Conservation (phyloP, 2,797 vertebrate species). For the Gila robusta region DNA sequence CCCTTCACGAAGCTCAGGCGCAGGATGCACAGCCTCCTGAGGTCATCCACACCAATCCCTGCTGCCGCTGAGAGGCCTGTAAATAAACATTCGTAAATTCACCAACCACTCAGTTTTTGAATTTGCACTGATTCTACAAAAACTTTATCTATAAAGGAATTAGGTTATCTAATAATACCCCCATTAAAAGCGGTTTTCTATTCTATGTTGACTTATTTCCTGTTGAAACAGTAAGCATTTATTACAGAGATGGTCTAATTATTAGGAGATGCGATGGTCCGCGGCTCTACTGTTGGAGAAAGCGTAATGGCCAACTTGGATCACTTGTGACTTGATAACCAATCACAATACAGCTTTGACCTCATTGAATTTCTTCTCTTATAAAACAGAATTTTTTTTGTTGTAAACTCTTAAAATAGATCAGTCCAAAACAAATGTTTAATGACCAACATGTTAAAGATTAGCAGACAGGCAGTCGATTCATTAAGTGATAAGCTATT, state of each 20-base stretch:
- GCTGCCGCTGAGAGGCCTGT: conserved; percentile 81
- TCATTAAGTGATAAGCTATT: neutral
- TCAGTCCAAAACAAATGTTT: too few relatives aligned
- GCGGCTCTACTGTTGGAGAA: too few relatives aligned
- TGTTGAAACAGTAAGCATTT: neutral
- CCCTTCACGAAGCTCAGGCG: conserved; percentile 86
- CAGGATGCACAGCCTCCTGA: conserved; percentile 82
- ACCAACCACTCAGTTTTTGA: neutral
- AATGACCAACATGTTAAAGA: neutral
- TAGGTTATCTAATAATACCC: neutral
- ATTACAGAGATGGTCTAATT: neutral
- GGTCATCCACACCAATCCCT: conserved; percentile 81
- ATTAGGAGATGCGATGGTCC: neutral
- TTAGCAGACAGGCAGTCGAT: neutral
- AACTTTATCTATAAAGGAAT: neutral
- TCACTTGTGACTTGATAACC: neutral
- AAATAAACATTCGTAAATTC: neutral
- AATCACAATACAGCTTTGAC: neutral
- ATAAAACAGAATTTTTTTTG: too few relatives aligned
- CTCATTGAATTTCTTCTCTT: neutral
- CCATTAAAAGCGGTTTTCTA: neutral
- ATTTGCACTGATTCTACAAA: neutral
- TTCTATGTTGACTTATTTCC: neutral
- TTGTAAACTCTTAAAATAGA: too few relatives aligned
- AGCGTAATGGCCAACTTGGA: neutral